Evolutionary conservation across 2,113 vertebrate genomes (phyloP).

Genomic region (Coracopsis vasa): DNA sequence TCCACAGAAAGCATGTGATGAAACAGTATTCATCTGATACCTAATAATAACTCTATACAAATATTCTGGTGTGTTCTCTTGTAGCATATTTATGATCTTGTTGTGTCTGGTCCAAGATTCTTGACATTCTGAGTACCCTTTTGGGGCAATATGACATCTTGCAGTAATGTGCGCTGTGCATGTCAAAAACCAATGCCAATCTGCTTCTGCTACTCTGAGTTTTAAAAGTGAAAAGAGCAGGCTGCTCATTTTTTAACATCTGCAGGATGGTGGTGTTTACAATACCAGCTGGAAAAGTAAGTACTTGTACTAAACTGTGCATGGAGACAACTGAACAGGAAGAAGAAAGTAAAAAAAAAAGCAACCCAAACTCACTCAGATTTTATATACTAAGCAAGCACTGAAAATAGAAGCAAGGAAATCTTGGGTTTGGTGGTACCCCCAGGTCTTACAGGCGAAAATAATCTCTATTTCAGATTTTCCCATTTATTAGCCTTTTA

Average conservation of each 20-base stretch:
- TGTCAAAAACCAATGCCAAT: constrained; percentile 53
- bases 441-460: not conserved
- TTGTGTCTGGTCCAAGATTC: constrained; percentile 56
- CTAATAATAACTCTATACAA: constrained; percentile 33
- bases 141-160: constrained; percentile 61
- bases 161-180: constrained; percentile 20
- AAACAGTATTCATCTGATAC: constrained; percentile 9
- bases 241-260: constrained; percentile 30
- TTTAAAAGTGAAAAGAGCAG: constrained; percentile 45
- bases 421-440: not conserved
- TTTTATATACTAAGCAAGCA: not conserved
- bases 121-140: constrained; percentile 55
- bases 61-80: constrained; percentile 15
- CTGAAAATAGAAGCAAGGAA: not conserved
- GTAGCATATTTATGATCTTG: constrained; percentile 54
- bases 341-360: not conserved
- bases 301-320: not conserved
- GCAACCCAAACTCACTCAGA: not conserved
- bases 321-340: not conserved
- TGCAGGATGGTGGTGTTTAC: constrained; percentile 35
- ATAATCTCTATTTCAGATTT: not conserved
- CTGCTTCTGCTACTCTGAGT: constrained; percentile 53
- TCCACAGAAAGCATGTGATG: not conserved
- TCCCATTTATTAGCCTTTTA: accelerated
- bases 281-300: constrained; percentile 45